Conservation (phyloP, 2,797 vertebrate species). For the Gila robusta region DNA sequence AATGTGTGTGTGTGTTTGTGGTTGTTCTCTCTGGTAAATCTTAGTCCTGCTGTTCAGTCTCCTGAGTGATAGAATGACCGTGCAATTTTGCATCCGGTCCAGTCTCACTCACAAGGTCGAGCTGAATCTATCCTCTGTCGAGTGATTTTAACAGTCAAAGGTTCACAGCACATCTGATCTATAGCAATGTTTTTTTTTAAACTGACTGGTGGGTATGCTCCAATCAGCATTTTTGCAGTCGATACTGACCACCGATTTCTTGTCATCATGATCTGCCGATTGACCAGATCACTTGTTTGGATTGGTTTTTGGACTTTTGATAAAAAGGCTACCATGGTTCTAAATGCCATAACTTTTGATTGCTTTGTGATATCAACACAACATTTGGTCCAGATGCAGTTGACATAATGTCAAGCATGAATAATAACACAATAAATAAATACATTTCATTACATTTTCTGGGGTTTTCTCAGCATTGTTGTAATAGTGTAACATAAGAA, state of each 20-base stretch:
- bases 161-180: neutral
- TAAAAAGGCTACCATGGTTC: neutral
- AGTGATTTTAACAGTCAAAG: neutral
- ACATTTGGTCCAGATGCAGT: neutral
- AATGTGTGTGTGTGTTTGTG: conserved; percentile 65
- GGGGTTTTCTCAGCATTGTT: neutral
- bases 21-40: conserved; percentile 29
- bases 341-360: neutral
- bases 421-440: neutral
- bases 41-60: conserved; percentile 16
- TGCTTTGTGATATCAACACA: neutral
- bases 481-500: neutral
- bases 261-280: neutral
- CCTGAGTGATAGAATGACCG: neutral
- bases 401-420: neutral
- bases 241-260: neutral
- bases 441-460: neutral
- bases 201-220: too few species aligned
- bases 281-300: neutral
- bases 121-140: neutral
- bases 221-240: neutral
- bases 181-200: neutral
- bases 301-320: neutral
- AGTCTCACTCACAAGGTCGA: conserved; percentile 9
- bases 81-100: conserved; percentile 16